Evolutionary conservation across 2,113 vertebrate genomes (phyloP).

Genomic region (Plecotus auritus): DNA sequence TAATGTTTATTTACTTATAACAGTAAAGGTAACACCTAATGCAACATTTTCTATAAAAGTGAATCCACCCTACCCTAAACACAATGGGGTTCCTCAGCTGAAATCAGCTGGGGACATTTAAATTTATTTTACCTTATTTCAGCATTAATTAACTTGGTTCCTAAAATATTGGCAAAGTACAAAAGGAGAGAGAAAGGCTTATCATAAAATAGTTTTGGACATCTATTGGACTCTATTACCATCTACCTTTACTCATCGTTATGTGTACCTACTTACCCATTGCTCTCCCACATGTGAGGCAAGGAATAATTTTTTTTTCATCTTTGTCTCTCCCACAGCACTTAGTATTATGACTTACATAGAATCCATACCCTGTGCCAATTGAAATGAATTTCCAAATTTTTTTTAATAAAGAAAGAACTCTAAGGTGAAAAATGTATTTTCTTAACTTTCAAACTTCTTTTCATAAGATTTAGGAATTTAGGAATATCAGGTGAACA

Average conservation of each 20-base stretch:
- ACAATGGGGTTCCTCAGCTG: too few relatives aligned
- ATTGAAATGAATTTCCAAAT: background rate
- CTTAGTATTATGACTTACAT: background rate
- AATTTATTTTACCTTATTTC: too few relatives aligned
- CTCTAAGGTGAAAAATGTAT: background rate
- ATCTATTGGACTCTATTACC: background rate
- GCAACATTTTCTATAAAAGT: too few relatives aligned
- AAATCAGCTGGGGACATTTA: too few relatives aligned
- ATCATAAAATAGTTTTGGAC: background rate
- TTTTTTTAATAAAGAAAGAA: background rate
- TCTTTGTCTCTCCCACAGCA: background rate
- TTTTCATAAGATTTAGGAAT: background rate
- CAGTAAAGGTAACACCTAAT: too few relatives aligned
- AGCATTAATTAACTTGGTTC: too few relatives aligned
- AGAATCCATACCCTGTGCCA: too few relatives aligned
- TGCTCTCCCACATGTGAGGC: background rate
- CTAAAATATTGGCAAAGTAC: background rate
- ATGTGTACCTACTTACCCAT: background rate
- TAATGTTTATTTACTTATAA: too few relatives aligned
- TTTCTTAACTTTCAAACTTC: background rate
- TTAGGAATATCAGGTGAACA: background rate
- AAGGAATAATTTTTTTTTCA: background rate
- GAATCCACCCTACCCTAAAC: too few relatives aligned
- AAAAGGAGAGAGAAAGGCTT: background rate
- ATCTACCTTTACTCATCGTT: background rate